Evolutionary conservation across 2,888 invertebrate genomes (phyloP).

Genomic region (Syrphus vitripennis): DNA sequence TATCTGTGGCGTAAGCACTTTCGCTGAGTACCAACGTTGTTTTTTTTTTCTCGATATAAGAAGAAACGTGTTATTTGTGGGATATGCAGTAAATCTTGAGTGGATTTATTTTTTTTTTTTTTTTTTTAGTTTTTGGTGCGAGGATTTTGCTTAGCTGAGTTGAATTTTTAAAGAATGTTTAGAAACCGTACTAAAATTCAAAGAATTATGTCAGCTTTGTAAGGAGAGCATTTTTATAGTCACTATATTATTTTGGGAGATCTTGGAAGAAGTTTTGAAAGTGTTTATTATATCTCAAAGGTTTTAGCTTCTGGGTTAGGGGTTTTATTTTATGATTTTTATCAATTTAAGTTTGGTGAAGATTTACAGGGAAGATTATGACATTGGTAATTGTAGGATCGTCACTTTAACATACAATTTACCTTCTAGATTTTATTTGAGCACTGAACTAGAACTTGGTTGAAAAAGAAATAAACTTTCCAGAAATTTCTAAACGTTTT

Average conservation of each 20-base stretch:
- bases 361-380: too few species aligned
- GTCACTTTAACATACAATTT: too few species aligned
- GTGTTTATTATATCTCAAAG: too few species aligned
- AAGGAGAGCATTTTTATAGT: neutral
- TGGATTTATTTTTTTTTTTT: neutral
- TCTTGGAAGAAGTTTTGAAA: neutral
- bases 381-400: too few species aligned
- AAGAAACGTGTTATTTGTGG: constrained; percentile 5
- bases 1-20: constrained; percentile 58
- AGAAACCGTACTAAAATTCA: constrained; percentile 24
- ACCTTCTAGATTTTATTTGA: too few species aligned
- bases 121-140: neutral
- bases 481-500: too few species aligned
- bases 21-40: constrained; percentile 41
- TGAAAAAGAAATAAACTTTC: too few species aligned
- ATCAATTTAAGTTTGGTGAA: too few species aligned
- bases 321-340: too few species aligned
- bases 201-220: constrained; percentile 17
- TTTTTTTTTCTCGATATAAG: neutral
- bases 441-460: too few species aligned
- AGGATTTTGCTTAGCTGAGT: constrained; percentile 18
- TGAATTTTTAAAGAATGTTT: constrained; percentile 31
- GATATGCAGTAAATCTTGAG: constrained; percentile 18
- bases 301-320: too few species aligned
- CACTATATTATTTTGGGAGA: neutral